phyloP scores from a whole-genome alignment of 2,797 vertebrate genomes.

The Antrozous pallidus region DNA sequence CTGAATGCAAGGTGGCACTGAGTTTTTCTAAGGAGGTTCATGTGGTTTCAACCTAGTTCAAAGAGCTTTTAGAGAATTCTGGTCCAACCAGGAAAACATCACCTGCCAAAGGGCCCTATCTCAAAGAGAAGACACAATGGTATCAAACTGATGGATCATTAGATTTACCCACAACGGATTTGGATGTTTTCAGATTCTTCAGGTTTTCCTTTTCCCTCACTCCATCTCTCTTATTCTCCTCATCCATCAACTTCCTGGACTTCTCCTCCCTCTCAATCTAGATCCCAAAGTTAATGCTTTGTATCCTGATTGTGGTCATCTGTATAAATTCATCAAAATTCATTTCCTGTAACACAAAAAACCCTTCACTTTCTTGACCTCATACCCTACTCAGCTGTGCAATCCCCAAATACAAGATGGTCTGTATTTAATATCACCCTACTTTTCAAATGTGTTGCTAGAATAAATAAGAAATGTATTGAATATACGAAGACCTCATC shows the following conservation, averaged over 20 bases:
- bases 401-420: background rate
- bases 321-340: no score
- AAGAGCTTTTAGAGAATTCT: background rate
- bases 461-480: background rate
- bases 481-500: background rate
- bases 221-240: background rate
- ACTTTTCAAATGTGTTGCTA: background rate
- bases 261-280: background rate
- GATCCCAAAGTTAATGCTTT: background rate
- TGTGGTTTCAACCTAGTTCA: background rate
- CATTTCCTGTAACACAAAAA: background rate
- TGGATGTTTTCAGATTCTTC: background rate
- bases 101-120: background rate
- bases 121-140: background rate
- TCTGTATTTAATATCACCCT: background rate
- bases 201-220: background rate
- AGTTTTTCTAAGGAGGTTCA: background rate
- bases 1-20: accelerated
- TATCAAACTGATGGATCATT: background rate
- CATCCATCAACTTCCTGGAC: background rate
- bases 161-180: background rate
- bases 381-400: accelerated
- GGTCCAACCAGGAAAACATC: background rate
- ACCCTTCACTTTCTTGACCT: background rate
- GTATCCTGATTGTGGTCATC: background rate